Evolutionary conservation across 2,888 invertebrate genomes (phyloP), one percentile per base, ranked within the genome.

Genomic region (Synanthedon vespiformis): DNA sequence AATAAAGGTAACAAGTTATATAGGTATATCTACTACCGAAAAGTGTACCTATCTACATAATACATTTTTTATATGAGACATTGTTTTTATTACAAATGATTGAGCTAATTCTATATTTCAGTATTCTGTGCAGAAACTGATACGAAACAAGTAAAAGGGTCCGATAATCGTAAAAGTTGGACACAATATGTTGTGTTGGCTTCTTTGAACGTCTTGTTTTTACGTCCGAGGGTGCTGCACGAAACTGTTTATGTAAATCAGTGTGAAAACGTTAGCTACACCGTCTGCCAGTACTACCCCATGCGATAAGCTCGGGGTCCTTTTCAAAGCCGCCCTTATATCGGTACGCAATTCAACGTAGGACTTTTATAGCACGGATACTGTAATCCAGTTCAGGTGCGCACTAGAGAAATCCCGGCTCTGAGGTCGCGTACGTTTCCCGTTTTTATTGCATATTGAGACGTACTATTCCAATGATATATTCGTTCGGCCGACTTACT

Each of bases 361-460:
- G 69, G 70, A 75, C 77, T 83, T 80, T 82, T 80, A 80, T 78
- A 76, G 77, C 70, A 57, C 61, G 75, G 78, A 78, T 79, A 80
- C 79, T 74, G 80, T 85, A 84, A 83, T 86, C 77, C 77, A 76
- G 79, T 82, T 81, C 86, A 85, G 86, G 86, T 84, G 85, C 73
- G 77, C 76, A 74, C 73, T 65, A 67, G 77, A 75, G 75, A 82
- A 71, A 80, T 81, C 78, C 61, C 70, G 72, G 67, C 74, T 74
- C 74, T 78, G 77, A 80, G 80, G 78, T 79, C 80, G 73, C 74
- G 74, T 80, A 78, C 79, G 72, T 79, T 79, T 67, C 61, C 74
- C 68, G 65, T 71, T 80, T 86, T 86, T 85, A 85, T 84, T 84
- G 83, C 82, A 82, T 85, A 85, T 86, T 87, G 86, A 83, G 81